These are phyloP conservation scores for Squalus acanthias DNA, from an alignment of 2,797 vertebrate genomes.

Conservation along the genomic window DNA sequence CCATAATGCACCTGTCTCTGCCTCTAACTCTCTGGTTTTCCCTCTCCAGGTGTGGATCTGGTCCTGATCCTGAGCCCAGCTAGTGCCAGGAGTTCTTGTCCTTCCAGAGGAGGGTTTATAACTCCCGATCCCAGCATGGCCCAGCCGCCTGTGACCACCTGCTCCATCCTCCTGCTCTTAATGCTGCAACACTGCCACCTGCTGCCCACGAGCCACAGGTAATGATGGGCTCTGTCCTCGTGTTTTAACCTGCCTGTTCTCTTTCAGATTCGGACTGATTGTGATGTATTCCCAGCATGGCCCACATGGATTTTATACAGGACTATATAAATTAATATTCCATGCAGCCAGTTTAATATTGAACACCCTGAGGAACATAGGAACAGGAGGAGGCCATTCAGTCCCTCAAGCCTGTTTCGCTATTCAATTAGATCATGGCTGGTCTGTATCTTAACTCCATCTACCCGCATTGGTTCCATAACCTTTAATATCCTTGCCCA, in stretches of 20 bases:
- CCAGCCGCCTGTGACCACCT: background rate
- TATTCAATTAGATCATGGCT: background rate
- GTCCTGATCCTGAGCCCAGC: background rate
- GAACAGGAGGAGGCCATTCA: background rate
- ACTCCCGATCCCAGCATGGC: background rate
- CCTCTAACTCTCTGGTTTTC: background rate
- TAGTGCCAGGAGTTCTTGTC: background rate
- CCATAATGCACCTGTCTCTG: background rate
- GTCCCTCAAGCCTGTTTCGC: background rate
- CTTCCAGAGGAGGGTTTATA: too few species aligned
- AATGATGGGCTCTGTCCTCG: background rate
- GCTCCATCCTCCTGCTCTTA: background rate
- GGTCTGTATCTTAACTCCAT: background rate
- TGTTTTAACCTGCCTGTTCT: background rate
- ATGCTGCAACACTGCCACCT: conserved; percentile 8
- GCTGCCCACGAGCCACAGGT: background rate
- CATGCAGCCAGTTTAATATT: background rate
- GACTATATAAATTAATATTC: background rate
- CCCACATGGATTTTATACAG: background rate
- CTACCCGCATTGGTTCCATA: too few species aligned
- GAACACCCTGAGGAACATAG: background rate
- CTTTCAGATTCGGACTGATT: background rate
- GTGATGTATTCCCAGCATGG: background rate
- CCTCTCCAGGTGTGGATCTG: background rate
- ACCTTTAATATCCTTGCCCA: too few species aligned